Base-by-base conservation (phyloP, 1,140 invertebrate genomes). In the Solenopsis invicta region DNA sequence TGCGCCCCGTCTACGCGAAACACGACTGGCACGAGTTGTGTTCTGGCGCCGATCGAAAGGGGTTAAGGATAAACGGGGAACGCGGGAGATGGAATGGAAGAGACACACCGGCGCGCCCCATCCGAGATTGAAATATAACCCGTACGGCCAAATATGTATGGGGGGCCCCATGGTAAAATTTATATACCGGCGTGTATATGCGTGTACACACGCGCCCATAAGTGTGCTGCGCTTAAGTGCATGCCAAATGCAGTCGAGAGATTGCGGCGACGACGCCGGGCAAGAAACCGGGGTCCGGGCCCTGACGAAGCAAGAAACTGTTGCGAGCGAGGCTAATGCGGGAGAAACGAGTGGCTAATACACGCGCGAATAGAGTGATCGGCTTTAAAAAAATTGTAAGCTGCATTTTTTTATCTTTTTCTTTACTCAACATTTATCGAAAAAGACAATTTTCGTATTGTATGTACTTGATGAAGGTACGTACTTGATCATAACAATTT, bases 41-140 rank as follows among this genome's bases (percentile, higher is more conserved):
- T 93, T 93, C 94, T 92, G 94, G 94, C 94, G 94, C 94, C 94
- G 92, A 94, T 92, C 92, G 90, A 69, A 92, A 88, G 75, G 84
- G 61, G 37, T 61, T 61, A n/a, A 56, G 52, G 50, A 41, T 56
- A 82, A 24, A 64, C 59, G 52, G 18, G 41, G n/a, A 16, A 41
- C 56, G 16, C 45, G 37, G 41, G 4, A 56, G 21, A 59, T n/a
- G 37, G 48, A 8, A 41, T 8, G 41, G 41, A 4, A 41, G 54
- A 91, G 90, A 92, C 89, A 91, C 88, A 87, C 85, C 86, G 72
- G 67, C 29, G 82, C 52, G 82, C 56, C 24, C 24, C 76, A 87
- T 89, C 66, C 82, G 88, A 93, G 93, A 94, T 95, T 95, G 93
- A 94, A 94, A 94, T 94, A 95, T 95, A 94, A 94, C 93, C 93